phyloP scores from a whole-genome alignment of 2,888 invertebrate genomes.

The Pandemis corylana region DNA sequence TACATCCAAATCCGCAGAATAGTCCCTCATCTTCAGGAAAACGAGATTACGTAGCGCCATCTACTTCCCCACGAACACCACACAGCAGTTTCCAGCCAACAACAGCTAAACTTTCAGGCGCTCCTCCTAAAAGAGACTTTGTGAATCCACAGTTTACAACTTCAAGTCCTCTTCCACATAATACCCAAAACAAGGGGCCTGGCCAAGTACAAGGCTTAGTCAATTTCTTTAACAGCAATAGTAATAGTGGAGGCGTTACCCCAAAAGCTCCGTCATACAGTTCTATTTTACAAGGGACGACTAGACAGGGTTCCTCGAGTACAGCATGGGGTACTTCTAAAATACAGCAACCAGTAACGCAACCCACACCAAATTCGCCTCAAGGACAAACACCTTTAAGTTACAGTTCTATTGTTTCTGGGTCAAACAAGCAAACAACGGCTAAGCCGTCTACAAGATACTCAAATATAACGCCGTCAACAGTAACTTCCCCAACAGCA shows the following conservation, averaged over 20 bases:
- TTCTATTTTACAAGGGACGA: constrained; percentile 63
- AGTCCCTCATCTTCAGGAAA: constrained; percentile 50
- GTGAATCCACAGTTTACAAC: constrained; percentile 59
- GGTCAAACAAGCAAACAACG: constrained; percentile 59
- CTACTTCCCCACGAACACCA: constrained; percentile 56
- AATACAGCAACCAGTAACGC: constrained; percentile 46
- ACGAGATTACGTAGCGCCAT: constrained; percentile 68
- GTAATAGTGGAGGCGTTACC: constrained; percentile 52
- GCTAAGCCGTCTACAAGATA: constrained; percentile 52
- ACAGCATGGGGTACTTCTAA: constrained; percentile 45
- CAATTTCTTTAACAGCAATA: constrained; percentile 69
- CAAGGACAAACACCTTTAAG: constrained; percentile 58
- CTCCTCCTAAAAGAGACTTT: constrained; percentile 55
- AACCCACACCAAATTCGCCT: constrained; percentile 47
- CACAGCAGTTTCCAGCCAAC: constrained; percentile 43
- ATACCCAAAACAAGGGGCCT: constrained; percentile 50
- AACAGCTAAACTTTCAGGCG: constrained; percentile 40
- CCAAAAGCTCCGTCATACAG: constrained; percentile 72
- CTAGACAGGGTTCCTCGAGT: constrained; percentile 43
- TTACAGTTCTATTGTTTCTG: constrained; percentile 67
- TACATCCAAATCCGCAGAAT: constrained; percentile 48
- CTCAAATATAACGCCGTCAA: constrained; percentile 47
- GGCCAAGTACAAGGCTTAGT: constrained; percentile 76
- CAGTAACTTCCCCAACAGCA: constrained; percentile 43
- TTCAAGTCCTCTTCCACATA: constrained; percentile 48